phyloP scores from a whole-genome alignment of 2,113 vertebrate species.

The Chamaea fasciata region DNA sequence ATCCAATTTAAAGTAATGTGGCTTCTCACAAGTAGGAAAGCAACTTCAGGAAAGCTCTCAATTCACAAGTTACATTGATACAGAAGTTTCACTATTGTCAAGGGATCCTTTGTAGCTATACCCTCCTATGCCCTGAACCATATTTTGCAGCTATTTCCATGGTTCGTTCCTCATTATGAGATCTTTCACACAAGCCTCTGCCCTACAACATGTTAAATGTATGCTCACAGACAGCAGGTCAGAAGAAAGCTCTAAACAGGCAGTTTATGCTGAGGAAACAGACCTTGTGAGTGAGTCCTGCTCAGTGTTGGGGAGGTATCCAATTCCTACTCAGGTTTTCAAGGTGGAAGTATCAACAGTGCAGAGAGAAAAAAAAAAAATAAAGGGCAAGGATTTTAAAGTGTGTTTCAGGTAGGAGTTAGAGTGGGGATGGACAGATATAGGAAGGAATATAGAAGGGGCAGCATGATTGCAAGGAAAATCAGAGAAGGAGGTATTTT shows the following conservation, averaged over 20 bases:
- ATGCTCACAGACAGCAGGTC: not conserved
- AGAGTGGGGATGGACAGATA: not conserved
- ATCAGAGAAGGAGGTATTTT: not conserved
- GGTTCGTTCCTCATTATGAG: not conserved
- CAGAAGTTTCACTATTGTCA: not conserved
- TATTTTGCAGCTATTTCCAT: not conserved
- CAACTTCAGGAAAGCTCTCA: not conserved
- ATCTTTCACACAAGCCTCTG: not conserved
- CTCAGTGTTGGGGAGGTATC: not conserved
- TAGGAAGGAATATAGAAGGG: not conserved
- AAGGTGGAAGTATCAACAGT: not conserved
- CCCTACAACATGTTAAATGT: not conserved
- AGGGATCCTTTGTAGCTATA: not conserved
- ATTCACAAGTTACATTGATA: not conserved
- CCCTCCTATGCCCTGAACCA: not conserved
- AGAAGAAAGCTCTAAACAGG: not conserved
- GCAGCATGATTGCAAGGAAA: not conserved
- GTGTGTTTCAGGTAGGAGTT: not conserved
- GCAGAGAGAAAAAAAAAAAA: not conserved
- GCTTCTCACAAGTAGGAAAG: not conserved
- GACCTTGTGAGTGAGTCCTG: not conserved
- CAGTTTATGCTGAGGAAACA: not conserved
- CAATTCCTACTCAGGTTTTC: not conserved
- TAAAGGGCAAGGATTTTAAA: not conserved
- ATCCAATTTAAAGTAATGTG: not conserved